A percentile compares a stretch with the other conserved stretches of the same genome.
These are phyloP conservation scores for Sturnira hondurensis DNA, from an alignment of 2,113 vertebrate species.

Conservation along the genomic window DNA sequence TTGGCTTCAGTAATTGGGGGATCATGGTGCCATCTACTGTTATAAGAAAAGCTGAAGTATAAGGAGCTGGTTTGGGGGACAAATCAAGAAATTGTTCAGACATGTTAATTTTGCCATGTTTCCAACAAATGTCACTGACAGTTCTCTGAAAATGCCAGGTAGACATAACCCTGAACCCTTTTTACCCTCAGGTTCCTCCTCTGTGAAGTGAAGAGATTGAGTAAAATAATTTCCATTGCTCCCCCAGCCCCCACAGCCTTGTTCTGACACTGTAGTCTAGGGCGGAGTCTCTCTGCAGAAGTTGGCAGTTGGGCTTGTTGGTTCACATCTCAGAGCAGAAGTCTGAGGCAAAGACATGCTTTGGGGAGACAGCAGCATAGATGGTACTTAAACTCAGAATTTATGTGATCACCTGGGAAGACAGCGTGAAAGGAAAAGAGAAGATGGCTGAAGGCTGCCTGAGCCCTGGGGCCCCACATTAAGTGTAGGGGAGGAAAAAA, in stretches of 20 bases:
- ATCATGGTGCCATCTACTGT: not conserved
- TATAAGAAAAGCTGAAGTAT: not conserved
- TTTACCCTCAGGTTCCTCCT: not conserved
- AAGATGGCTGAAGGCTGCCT: not conserved
- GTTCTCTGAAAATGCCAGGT: not conserved
- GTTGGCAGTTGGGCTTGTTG: not conserved
- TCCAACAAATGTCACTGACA: not conserved
- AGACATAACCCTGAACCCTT: not conserved
- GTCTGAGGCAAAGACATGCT: no score
- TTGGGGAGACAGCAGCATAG: not conserved
- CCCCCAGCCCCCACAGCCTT: not conserved
- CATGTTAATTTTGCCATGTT: not conserved
- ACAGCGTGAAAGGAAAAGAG: not conserved
- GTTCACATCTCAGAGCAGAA: not conserved
- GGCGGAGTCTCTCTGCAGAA: not conserved
- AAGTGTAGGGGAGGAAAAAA: not conserved
- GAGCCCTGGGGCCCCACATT: not conserved
- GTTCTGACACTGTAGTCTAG: no score
- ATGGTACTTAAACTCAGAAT: not conserved
- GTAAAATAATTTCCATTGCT: not conserved
- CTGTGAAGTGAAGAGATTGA: not conserved
- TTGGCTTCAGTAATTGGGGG: not conserved
- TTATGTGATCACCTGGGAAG: not conserved
- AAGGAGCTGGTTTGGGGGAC: not conserved
- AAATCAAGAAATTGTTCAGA: not conserved